Base-by-base conservation (phyloP, 2,888 invertebrate species). In the Sinelater perroti region DNA sequence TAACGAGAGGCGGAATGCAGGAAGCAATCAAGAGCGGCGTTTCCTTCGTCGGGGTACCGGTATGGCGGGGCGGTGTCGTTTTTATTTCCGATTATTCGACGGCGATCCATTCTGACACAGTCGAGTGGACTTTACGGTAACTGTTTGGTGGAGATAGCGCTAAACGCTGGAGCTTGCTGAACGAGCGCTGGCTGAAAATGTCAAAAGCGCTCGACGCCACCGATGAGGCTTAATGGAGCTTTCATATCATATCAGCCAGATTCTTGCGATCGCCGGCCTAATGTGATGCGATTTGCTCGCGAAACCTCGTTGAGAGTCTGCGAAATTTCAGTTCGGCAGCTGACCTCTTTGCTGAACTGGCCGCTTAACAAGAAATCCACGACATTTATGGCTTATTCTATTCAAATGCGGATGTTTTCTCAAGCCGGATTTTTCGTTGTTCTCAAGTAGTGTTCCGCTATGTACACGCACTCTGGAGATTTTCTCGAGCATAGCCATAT, bases 81-180 rank as follows among this genome's bases (percentile, higher is more conserved):
- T 53, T 51, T 46, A 52, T 57, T 57, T 57, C 53, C 53, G 33
- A 57, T 31, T 40, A 53, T 47, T 56, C 54, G 52, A 47, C 46
- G 36, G 40, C 54, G 46, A 63, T 63, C 51, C 44, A 59, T 63
- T 61, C 56, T 50, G 61, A 59, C 54, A 63, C 61, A 61, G 56
- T 50, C 49, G 47, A 54, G 44, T 57, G 47, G 56, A 47, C 56
- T 61, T 56, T 57, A 40, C 38, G 38, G 45, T 52, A 33, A 42
- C 63, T 59, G 61, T 60, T 60, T 54, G 36, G 35, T 38, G 36
- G 51, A 63, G 63, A 63, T 63, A 63, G 61, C 52, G 55, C 35
- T 42, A 49, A 52, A 56, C 40, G 40, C 20, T 36, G 20, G 47
- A 26, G 40, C 46, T 36, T 14, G 38, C 14, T 21, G 44, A 56